Conservation (phyloP, 2,797 vertebrate species). For the Myotis findleyi region DNA sequence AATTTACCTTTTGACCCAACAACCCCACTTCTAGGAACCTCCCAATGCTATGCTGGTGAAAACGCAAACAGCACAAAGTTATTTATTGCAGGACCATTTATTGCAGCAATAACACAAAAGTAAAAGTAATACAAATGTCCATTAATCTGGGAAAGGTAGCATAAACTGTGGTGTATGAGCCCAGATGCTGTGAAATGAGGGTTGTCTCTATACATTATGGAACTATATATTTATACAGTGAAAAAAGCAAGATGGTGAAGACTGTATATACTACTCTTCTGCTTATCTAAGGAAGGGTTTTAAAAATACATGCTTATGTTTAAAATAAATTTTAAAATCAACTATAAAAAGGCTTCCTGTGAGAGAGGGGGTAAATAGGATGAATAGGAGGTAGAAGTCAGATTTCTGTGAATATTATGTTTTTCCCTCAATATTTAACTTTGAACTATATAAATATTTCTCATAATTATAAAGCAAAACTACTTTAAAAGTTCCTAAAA, state of each 20-base stretch:
- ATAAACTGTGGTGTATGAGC: background rate
- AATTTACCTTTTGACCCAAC: background rate
- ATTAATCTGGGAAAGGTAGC: background rate
- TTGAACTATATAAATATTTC: constrained; percentile 11
- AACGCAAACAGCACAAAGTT: background rate
- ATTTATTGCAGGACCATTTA: background rate
- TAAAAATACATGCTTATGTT: background rate
- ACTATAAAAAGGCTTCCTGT: background rate
- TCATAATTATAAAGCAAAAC: constrained; percentile 30
- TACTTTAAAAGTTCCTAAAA: background rate
- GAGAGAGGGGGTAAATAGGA: background rate
- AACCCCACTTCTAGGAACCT: background rate
- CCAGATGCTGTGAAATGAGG: background rate
- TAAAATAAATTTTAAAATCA: background rate
- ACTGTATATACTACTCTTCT: background rate
- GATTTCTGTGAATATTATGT: background rate
- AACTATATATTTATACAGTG: background rate
- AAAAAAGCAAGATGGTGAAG: background rate
- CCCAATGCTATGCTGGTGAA: background rate
- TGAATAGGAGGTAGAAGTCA: background rate
- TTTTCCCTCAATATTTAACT: background rate
- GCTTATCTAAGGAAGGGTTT: background rate
- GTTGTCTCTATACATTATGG: background rate
- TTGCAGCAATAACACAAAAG: background rate
- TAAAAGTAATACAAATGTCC: background rate